Evolutionary conservation across 92 coral and sea anemone genomes (phyloP), one percentile per base, ranked within the genome.

Genomic region (Zoanthus solanderi): DNA sequence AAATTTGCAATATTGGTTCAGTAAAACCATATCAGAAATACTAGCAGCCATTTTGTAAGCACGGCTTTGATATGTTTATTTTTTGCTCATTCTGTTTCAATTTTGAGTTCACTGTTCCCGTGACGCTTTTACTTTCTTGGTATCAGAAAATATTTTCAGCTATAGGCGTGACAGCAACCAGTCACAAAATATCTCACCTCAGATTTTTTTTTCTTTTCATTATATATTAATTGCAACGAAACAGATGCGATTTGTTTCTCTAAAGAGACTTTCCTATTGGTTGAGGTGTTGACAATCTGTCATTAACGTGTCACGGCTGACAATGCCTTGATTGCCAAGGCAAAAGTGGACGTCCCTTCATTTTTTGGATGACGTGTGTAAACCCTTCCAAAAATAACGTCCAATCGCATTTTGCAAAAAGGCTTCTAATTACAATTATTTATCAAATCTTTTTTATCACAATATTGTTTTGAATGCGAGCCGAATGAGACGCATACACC

Each of bases 391-490:
- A 89, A 67, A 95, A 95, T 95, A 95, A 16, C 90, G 75, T 34
- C 98, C 98, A 95, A 95, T 95, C 79, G 82, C 52, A 71, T 57
- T 50, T 31, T 94, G 96, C 90, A 90, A 80, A 95, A 75, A 84
- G 91, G 92, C 83, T 78, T 87, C 92, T 91, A 95, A 93, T 91
- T 95, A 92, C 91, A 93, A 95, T 95, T 95, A 93, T 95, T 93
- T 91, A 95, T 95, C 93, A 90, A 86, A 86, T 88, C 94, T 87
- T 95, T 67, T 93, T 88, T 93, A 93, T 95, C 98, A 92, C 93
- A 93, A 93, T 91, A 95, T 92, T 93, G 96, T 90, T 90, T 89
- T 85, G 95, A 85, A 89, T 84, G 89, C 73, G 92, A 89, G 85
- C 78, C 88, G 87, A 91, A 48, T 78, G 91, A 63, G 86, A 80